A percentile compares a stretch with the other conserved stretches of the same genome.
Conservation (phyloP, 2,888 invertebrate genomes). For the Bellardia pandia region DNA sequence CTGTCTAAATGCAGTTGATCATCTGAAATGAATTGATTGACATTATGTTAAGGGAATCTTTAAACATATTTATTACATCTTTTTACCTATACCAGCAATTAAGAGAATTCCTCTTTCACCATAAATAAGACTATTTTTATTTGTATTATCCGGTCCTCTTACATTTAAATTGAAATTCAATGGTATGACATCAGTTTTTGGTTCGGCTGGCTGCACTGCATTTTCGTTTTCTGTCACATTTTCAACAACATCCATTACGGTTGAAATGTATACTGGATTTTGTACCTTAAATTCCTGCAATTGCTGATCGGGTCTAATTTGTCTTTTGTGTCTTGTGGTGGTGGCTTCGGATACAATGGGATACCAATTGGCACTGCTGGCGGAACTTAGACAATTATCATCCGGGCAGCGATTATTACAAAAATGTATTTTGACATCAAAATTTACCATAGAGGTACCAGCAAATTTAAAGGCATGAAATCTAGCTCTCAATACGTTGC, state of each 20-base stretch:
- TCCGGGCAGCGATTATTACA: slow-evolving; percentile 89
- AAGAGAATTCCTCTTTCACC: slow-evolving; percentile 86
- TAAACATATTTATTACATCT: background rate
- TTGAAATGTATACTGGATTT: slow-evolving; percentile 82
- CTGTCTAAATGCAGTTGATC: slow-evolving; percentile 80
- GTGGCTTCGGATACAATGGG: slow-evolving; percentile 34
- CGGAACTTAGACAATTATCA: slow-evolving; percentile 85
- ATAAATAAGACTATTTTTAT: slow-evolving; percentile 85
- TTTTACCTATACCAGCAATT: slow-evolving; percentile 86
- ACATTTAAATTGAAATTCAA: slow-evolving; percentile 87
- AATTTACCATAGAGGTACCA: slow-evolving; percentile 91
- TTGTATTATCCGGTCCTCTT: slow-evolving; percentile 86
- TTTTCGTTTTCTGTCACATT: slow-evolving; percentile 37
- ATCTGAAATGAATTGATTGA: slow-evolving; percentile 73
- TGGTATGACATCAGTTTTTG: slow-evolving; percentile 80
- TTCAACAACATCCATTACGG: slow-evolving; percentile 78
- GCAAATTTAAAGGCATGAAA: slow-evolving; percentile 95
- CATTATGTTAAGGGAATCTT: background rate
- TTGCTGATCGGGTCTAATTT: slow-evolving; percentile 48
- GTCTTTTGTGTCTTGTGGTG: slow-evolving; percentile 41
- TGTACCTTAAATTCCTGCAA: slow-evolving; percentile 77
- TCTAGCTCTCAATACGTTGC: slow-evolving; percentile 85
- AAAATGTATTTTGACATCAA: slow-evolving; percentile 92
- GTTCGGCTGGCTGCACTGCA: background rate
- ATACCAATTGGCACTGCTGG: slow-evolving; percentile 60